Conservation (phyloP, 2,113 vertebrate species). For the Rhabdomys dilectus region DNA sequence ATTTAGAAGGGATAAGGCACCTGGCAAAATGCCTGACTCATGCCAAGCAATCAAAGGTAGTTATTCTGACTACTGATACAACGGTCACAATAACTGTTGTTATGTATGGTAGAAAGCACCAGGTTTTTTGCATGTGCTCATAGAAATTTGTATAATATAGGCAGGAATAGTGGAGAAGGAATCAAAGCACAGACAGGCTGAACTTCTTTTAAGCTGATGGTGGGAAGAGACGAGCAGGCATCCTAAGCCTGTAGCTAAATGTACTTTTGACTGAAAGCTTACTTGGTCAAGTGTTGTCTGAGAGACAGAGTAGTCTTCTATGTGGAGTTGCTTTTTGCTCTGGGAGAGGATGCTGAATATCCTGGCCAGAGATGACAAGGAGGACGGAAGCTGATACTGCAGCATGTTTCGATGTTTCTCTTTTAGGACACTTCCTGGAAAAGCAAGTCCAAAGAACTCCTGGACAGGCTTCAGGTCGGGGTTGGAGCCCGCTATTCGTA, state of each 20-base stretch:
- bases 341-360: conserved; percentile 97
- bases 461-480: conserved; percentile 94
- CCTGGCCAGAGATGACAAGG: conserved; percentile 93
- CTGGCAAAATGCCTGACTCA: not conserved
- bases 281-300: conserved; percentile 99
- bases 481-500: conserved; percentile 93
- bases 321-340: conserved; percentile 93
- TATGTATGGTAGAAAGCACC: not conserved
- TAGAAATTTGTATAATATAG: not conserved
- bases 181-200: not conserved
- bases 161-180: not conserved
- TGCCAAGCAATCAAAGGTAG: not conserved
- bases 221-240: not conserved
- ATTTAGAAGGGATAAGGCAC: not conserved
- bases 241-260: not conserved
- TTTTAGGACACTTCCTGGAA: conserved; percentile 95
- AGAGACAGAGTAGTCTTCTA: conserved; percentile 98
- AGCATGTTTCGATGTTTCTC: conserved; percentile 98
- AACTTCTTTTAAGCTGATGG: not conserved
- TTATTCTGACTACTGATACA: not conserved
- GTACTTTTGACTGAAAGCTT: conserved; percentile 78
- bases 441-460: conserved; percentile 95
- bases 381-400: conserved; percentile 97
- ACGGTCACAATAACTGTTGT: not conserved
- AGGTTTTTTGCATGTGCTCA: not conserved